Conservation (phyloP, 2,888 invertebrate species). For the Cheiracanthium punctorium region DNA sequence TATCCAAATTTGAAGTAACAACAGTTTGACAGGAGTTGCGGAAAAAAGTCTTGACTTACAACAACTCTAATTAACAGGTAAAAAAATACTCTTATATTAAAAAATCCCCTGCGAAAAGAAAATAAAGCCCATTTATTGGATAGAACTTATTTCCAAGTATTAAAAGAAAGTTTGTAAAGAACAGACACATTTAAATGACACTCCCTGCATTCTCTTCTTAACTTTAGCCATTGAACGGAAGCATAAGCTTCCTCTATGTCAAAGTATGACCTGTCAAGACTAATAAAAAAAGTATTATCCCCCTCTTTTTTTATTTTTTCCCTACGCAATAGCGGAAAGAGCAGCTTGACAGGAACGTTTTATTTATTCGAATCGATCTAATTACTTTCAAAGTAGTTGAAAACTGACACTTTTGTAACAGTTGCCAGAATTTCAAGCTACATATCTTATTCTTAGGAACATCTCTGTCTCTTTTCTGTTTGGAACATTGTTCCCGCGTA, state of each 20-base stretch:
- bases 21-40: too few species aligned
- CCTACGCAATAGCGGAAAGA: constrained; percentile 42
- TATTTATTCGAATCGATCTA: constrained; percentile 54
- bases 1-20: too few species aligned
- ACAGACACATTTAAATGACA: constrained; percentile 65
- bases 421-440: not conserved
- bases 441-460: too few species aligned
- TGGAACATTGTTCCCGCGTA: too few species aligned
- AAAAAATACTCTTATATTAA: too few species aligned
- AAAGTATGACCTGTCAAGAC: constrained; percentile 61
- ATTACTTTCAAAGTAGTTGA: constrained; percentile 54
- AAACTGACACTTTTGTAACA: constrained; percentile 18
- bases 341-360: constrained; percentile 32
- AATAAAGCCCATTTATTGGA: too few species aligned
- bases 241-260: constrained; percentile 60
- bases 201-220: constrained; percentile 36
- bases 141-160: not conserved
- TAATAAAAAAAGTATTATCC: constrained; percentile 34
- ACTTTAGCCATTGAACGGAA: constrained; percentile 42
- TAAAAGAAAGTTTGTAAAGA: constrained; percentile 45
- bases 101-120: too few species aligned
- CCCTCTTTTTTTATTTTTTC: not conserved
- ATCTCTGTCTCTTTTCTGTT: too few species aligned
- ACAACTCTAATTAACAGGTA: too few species aligned
- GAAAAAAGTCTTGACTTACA: too few species aligned